Conservation (phyloP, 2,888 invertebrate genomes). For the Coleophora deauratella region DNA sequence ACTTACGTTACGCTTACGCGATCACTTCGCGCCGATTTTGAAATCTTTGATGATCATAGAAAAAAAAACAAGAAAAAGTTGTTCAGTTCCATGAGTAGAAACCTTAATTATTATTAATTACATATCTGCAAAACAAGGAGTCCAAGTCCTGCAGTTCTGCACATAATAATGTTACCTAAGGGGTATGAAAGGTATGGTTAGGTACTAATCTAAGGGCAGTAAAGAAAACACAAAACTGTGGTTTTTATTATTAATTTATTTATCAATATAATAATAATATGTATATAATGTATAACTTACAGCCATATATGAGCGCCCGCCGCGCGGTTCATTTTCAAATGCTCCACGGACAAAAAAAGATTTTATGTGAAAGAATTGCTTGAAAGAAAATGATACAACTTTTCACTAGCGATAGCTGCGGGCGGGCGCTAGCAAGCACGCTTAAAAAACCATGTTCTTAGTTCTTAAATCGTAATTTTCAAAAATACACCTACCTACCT, state of each 20-base stretch:
- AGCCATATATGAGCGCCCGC: slow-evolving; percentile 48
- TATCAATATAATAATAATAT: slow-evolving; percentile 73
- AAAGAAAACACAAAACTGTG: slow-evolving; percentile 28
- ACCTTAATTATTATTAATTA: too few relatives aligned
- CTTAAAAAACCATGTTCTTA: slow-evolving; percentile 45
- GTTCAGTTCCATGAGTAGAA: too few relatives aligned
- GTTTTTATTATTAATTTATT: slow-evolving; percentile 72
- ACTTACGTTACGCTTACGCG: too few relatives aligned
- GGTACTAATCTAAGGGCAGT: slow-evolving; percentile 6
- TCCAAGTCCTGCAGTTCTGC: too few relatives aligned
- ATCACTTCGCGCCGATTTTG: too few relatives aligned
- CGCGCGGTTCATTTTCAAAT: slow-evolving; percentile 15
- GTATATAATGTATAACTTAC: slow-evolving; percentile 72
- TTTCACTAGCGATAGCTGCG: slow-evolving; percentile 20
- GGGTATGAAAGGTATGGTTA: too few relatives aligned
- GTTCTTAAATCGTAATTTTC: slow-evolving; percentile 21
- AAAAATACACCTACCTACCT: slow-evolving; percentile 27
- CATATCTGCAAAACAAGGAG: too few relatives aligned
- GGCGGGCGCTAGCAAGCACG: slow-evolving; percentile 38
- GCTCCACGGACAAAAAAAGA: slow-evolving; percentile 11
- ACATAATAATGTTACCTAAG: too few relatives aligned
- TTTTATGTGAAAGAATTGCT: slow-evolving; percentile 18
- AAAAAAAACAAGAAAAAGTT: too few relatives aligned
- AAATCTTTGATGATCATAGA: too few relatives aligned
- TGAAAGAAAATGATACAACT: slow-evolving; percentile 34